Conservation (phyloP, 2,113 vertebrate species). For the Typhlomys cinereus region DNA sequence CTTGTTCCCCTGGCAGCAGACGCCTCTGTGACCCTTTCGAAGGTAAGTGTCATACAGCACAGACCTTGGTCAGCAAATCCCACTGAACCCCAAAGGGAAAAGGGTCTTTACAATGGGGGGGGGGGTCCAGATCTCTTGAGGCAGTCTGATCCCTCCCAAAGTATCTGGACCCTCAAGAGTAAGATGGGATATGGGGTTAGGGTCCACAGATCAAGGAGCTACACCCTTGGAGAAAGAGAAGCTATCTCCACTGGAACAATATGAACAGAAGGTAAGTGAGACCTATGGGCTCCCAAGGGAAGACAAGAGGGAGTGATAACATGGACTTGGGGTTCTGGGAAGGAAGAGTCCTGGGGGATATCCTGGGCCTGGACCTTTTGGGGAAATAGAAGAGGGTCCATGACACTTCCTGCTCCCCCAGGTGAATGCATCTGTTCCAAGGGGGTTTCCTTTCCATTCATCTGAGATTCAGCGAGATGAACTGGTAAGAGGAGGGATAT, state of each 20-base stretch:
- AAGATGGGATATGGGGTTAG: constrained; percentile 53
- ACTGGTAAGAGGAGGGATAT: constrained; percentile 60
- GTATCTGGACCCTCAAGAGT: constrained; percentile 12
- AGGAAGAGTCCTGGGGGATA: constrained; percentile 35
- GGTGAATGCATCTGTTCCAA: constrained; percentile 89
- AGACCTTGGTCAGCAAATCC: neutral
- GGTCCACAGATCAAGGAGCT: constrained; percentile 73
- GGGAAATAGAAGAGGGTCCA: neutral
- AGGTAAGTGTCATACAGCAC: constrained; percentile 60
- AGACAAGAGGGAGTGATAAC: constrained; percentile 62
- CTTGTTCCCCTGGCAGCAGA: constrained; percentile 42
- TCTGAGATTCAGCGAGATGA: constrained; percentile 88
- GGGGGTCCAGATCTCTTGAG: neutral
- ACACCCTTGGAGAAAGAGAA: constrained; percentile 67
- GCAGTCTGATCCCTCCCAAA: neutral
- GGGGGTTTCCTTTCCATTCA: constrained; percentile 90
- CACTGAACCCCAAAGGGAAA: neutral
- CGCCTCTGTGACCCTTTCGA: constrained; percentile 55
- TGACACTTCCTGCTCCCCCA: constrained; percentile 48
- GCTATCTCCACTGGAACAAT: constrained; percentile 61
- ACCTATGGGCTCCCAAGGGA: neutral
- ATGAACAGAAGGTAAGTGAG: constrained; percentile 68
- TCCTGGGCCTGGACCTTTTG: neutral
- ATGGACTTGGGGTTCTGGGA: constrained; percentile 82
- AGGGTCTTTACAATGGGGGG: neutral